A percentile compares a stretch with the other conserved stretches of the same genome.
These are phyloP conservation scores for Melitaea cinxia DNA, from an alignment of 1,140 invertebrate species.

Conservation along the genomic window DNA sequence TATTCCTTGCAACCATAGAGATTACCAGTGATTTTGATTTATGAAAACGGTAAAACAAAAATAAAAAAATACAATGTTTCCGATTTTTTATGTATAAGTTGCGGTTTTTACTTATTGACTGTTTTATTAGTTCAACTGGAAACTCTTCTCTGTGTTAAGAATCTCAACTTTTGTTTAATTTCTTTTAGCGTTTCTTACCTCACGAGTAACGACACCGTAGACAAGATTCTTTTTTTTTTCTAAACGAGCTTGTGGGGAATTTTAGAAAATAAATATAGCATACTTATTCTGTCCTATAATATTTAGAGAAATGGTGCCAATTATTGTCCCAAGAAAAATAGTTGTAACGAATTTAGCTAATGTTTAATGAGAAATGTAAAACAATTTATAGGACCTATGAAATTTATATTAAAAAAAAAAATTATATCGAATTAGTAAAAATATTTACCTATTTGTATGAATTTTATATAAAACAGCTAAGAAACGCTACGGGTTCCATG, in stretches of 20 bases:
- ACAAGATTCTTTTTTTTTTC: slow-evolving; percentile 18
- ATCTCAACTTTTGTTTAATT: slow-evolving; percentile 66
- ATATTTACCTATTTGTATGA: slow-evolving; percentile 73
- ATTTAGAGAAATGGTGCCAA: slow-evolving; percentile 75
- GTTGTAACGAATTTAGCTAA: slow-evolving; percentile 63
- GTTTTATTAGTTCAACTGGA: slow-evolving; percentile 50
- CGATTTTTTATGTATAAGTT: slow-evolving; percentile 63
- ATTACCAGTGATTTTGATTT: slow-evolving; percentile 52
- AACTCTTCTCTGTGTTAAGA: slow-evolving; percentile 67
- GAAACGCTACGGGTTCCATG: slow-evolving; percentile 80
- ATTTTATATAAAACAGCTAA: slow-evolving; percentile 78
- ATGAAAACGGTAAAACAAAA: slow-evolving; percentile 30
- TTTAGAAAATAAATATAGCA: slow-evolving; percentile 12
- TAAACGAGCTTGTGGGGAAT: slow-evolving; percentile 15
- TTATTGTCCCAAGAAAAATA: slow-evolving; percentile 64
- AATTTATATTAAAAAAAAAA: slow-evolving; percentile 54
- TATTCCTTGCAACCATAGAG: slow-evolving; percentile 49
- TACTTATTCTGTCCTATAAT: slow-evolving; percentile 42
- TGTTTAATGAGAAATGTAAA: slow-evolving; percentile 49
- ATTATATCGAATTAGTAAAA: slow-evolving; percentile 54
- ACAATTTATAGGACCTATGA: slow-evolving; percentile 57
- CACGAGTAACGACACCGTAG: slow-evolving; percentile 27
- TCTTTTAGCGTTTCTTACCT: slow-evolving; percentile 70
- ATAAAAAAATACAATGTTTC: slow-evolving; percentile 47
- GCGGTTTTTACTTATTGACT: slow-evolving; percentile 75